Percentiles rank a stretch among this genome's conserved stretches.
Conservation (phyloP, 1,140 invertebrate species). For the Amphibalanus amphitrite region DNA sequence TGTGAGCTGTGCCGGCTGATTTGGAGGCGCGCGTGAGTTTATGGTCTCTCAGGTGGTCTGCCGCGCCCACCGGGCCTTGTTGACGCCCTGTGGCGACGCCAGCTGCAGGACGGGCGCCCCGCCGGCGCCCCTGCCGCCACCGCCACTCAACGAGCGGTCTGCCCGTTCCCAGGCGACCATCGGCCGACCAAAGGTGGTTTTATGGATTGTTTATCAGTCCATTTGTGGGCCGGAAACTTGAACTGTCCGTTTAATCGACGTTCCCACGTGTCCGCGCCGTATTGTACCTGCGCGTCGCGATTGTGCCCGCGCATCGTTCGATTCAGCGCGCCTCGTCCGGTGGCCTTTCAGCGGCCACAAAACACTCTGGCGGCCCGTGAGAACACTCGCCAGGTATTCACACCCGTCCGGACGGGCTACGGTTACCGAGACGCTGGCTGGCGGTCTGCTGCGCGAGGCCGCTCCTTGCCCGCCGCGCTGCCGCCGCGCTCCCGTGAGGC, state of each 20-base stretch:
- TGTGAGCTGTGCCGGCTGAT: no score
- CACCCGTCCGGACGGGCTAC: neutral
- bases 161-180: neutral
- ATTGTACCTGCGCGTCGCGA: neutral
- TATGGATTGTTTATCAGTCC: slow-evolving; percentile 1
- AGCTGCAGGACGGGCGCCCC: no score
- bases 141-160: no score
- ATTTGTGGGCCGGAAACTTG: neutral
- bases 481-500: no score
- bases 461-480: no score
- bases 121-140: no score
- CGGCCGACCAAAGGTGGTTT: neutral
- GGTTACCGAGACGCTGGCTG: neutral
- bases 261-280: neutral
- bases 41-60: neutral
- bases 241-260: neutral
- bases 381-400: neutral
- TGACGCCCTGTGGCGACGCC: neutral
- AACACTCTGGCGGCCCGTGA: neutral
- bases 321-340: neutral
- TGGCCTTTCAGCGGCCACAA: neutral
- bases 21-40: neutral
- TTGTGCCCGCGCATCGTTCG: neutral
- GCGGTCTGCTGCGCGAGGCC: no score
- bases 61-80: neutral